These are phyloP conservation scores for Pherbina coryleti DNA, from an alignment of 2,888 invertebrate genomes.

Conservation along the genomic window DNA sequence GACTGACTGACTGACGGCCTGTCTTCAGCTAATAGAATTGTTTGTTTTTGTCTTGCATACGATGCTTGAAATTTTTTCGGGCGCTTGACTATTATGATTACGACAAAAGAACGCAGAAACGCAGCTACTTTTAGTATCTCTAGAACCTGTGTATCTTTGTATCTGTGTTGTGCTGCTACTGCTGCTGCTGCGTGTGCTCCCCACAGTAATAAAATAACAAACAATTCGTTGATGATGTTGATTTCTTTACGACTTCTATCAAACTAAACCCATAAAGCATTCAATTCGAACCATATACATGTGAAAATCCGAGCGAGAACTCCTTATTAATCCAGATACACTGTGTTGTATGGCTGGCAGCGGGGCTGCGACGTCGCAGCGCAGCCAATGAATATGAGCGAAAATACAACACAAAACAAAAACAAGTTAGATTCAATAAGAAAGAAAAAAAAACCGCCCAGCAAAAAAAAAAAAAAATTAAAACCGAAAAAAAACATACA, in stretches of 20 bases:
- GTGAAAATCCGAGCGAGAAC: slow-evolving; percentile 70
- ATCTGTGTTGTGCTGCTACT: slow-evolving; percentile 8
- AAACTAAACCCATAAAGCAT: slow-evolving; percentile 72
- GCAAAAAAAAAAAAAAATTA: slow-evolving; percentile 13
- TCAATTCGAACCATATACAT: slow-evolving; percentile 71
- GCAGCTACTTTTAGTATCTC: no score
- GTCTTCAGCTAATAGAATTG: neutral
- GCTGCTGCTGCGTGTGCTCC: slow-evolving; percentile 51
- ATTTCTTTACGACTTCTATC: slow-evolving; percentile 72
- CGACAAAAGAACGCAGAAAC: no score
- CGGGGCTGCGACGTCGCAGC: slow-evolving; percentile 41
- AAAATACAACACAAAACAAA: slow-evolving; percentile 13
- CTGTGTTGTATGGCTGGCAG: slow-evolving; percentile 26
- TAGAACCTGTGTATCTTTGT: slow-evolving; percentile 4
- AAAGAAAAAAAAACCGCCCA: slow-evolving; percentile 29
- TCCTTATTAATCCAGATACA: slow-evolving; percentile 68
- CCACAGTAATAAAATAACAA: slow-evolving; percentile 35
- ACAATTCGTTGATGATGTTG: slow-evolving; percentile 65
- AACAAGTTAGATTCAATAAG: slow-evolving; percentile 17
- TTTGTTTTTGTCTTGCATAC: neutral
- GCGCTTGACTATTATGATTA: no score
- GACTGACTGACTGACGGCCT: slow-evolving; percentile 4
- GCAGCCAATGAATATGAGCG: slow-evolving; percentile 17
- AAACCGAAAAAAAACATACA: slow-evolving; percentile 38
- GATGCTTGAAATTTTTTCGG: neutral